Percentiles rank a stretch among this genome's conserved stretches.
Evolutionary conservation across 2,113 vertebrate species (phyloP).

Genomic region (Lynx canadensis): DNA sequence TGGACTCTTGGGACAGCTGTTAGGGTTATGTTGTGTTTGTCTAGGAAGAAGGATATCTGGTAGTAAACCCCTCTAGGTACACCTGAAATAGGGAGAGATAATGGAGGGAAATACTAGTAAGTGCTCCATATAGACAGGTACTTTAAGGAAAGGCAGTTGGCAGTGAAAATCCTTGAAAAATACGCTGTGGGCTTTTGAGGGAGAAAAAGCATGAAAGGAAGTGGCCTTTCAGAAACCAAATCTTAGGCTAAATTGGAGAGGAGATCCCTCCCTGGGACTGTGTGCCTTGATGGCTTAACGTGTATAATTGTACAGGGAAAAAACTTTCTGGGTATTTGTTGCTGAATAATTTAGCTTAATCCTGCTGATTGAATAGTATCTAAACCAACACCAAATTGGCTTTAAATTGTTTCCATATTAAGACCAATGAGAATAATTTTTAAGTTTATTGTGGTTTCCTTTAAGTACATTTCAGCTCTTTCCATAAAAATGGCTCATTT

Average conservation of each 20-base stretch:
- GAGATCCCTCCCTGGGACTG: slow-evolving; percentile 39
- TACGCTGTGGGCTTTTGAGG: slow-evolving; percentile 64
- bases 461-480: slow-evolving; percentile 68
- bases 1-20: not conserved
- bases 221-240: slow-evolving; percentile 33
- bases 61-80: not conserved
- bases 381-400: slow-evolving; percentile 43
- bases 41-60: not conserved
- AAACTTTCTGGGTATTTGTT: slow-evolving; percentile 17
- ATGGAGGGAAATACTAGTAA: slow-evolving; percentile 29
- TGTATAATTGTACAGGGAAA: slow-evolving; percentile 4
- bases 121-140: not conserved
- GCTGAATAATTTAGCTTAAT: slow-evolving; percentile 70
- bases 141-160: slow-evolving; percentile 37
- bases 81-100: slow-evolving; percentile 13
- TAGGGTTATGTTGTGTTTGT: not conserved
- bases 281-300: slow-evolving; percentile 38
- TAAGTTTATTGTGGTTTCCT: slow-evolving; percentile 52
- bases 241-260: slow-evolving; percentile 50
- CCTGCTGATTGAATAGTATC: slow-evolving; percentile 65
- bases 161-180: slow-evolving; percentile 67
- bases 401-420: slow-evolving; percentile 66
- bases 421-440: slow-evolving; percentile 57
- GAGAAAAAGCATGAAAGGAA: not conserved
- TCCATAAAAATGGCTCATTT: slow-evolving; percentile 52